Conservation (phyloP, 2,888 invertebrate genomes). For the Muscina levida region DNA sequence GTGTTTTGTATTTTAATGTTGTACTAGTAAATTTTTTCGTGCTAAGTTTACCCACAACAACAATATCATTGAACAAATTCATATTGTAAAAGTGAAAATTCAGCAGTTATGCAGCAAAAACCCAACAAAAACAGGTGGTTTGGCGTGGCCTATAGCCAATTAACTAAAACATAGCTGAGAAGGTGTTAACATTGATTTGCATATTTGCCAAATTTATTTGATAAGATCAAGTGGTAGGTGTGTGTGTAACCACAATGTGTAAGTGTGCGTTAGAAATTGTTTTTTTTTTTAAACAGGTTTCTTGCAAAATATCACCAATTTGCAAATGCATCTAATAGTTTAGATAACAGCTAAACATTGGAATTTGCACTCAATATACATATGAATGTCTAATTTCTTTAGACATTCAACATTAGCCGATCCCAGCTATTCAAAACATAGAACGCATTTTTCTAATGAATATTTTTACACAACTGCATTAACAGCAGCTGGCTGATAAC, state of each 20-base stretch:
- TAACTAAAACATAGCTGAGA: constrained; percentile 5
- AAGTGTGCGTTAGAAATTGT: no score
- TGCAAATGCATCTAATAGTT: no score
- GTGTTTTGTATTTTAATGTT: constrained; percentile 26
- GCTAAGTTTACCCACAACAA: constrained; percentile 19
- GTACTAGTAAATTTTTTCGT: constrained; percentile 31
- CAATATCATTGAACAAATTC: constrained; percentile 19
- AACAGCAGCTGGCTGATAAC: no score
- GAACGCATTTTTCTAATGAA: no score
- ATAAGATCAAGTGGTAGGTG: background rate
- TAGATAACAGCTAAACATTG: no score
- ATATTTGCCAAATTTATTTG: constrained; percentile 34
- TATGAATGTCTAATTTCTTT: no score
- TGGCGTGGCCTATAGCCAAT: constrained; percentile 45
- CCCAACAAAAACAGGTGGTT: background rate
- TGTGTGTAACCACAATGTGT: background rate
- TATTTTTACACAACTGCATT: no score
- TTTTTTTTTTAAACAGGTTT: no score
- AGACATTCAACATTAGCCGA: no score
- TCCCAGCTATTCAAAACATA: no score
- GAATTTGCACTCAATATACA: no score
- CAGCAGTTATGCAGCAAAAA: background rate
- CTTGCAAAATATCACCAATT: no score
- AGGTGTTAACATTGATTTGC: constrained; percentile 43
- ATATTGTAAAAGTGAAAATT: constrained; percentile 55